Evolutionary conservation across 2,113 vertebrate genomes (phyloP).

Genomic region (Sorex fumeus): DNA sequence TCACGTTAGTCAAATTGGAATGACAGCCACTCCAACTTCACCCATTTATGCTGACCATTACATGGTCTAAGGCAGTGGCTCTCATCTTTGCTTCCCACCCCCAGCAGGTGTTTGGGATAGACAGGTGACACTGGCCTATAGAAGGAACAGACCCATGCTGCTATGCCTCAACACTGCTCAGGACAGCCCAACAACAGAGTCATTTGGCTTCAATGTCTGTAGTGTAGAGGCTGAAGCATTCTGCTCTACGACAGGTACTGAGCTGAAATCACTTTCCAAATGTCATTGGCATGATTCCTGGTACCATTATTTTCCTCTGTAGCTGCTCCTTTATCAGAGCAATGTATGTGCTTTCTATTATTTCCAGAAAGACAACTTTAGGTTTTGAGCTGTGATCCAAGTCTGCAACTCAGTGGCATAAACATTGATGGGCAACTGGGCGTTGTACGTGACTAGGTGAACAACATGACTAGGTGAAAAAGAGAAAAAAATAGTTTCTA

Average conservation of each 20-base stretch:
- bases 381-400: neutral
- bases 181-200: no score
- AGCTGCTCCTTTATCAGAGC: neutral
- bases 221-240: neutral
- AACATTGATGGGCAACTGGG: neutral
- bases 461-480: neutral
- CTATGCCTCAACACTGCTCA: no score
- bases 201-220: no score
- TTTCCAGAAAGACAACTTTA: slow-evolving; percentile 18
- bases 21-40: neutral
- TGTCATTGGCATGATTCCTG: neutral
- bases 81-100: neutral
- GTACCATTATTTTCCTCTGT: neutral
- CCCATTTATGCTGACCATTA: neutral
- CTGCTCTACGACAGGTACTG: neutral
- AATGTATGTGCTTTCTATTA: neutral
- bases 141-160: no score
- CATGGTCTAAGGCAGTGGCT: neutral
- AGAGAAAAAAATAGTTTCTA: neutral
- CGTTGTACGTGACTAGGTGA: neutral
- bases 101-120: neutral
- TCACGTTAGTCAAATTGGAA: neutral
- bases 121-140: neutral
- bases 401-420: neutral
- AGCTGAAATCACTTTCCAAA: neutral